Evolutionary conservation across 2,888 invertebrate genomes (phyloP), one percentile per base, ranked within the genome.

Genomic region (Cataglyphis rosenhaueri): DNA sequence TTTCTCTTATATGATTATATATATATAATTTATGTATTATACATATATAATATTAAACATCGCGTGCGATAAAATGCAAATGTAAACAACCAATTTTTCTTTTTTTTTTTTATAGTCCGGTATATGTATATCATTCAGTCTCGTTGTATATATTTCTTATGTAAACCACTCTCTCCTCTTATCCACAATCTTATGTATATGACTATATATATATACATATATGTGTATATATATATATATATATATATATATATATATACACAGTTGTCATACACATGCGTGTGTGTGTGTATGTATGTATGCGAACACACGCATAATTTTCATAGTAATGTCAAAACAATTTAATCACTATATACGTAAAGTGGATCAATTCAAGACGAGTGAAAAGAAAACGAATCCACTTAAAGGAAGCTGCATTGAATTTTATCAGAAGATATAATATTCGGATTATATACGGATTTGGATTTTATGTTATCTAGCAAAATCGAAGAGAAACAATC

Each of bases 281-380:
- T 25, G 5, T 32, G 32, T 32, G 0, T 32, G 32, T 32, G 32
- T 32, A 3, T 32, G 55, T 38, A 79, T 44, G 74, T 68, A 44
- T 44, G 41, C 41, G 41, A 41, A 74, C 70, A 76, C 89, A 87
- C 87, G 89, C 85, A 88, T 86, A 90, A 87, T 90, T 86, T 84
- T 88, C 84, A 84, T n/a, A 65, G 35, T 44, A 15, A 85, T 88
- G 89, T 84, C 92, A 91, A 92, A 92, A 91, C 89, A 90, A 91
- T 92, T 92, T 90, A 90, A 91, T 92, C 88, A 84, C 91, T 92
- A 92, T 92, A 84, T 92, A 92, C 91, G 92, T 90, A 91, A 89
- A 90, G 81, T 82, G 83, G 82, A 85, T 87, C 73, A 88, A 68
- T 84, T 87, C 66, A 83, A 87, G 61, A 74, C 81, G 78, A 84